Base-by-base conservation (phyloP, 2,888 invertebrate species). In the Caenorhabditis becei region DNA sequence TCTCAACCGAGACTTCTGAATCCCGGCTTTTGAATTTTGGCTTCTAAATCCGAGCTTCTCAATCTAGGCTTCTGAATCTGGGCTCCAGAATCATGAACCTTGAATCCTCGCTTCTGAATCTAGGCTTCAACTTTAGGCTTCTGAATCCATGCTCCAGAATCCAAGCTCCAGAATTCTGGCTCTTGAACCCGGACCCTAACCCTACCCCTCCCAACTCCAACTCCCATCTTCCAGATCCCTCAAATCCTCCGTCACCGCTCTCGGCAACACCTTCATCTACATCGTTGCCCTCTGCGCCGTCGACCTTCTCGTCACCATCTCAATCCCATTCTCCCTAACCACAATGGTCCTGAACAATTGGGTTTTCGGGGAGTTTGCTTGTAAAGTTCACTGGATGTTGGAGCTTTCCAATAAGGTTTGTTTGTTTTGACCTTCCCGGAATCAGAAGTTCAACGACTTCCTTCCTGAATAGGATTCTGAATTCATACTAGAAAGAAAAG, bases 251-350 rank as follows among this genome's bases (percentile, higher is more conserved):
- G 84, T 87, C 23, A 86, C 86, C 18, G 86, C 87, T 1, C 67
- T 87, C 11, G 87, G 87, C 10, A 87, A 87, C 63, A 87, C 87
- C 4, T 85, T 87, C 59, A 80, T 87, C 32, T 87, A 87, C 71
- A 78, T 87, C 1, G 83, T 87, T 20, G 86, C 84, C 0, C 75
- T 87, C 1, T 86, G 83, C 8, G 80, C 82, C 0, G 87, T 86
- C 10, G 87, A 87, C 70, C 77, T 86, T 7, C 79, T 87, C 16
- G 87, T 87, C 24, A 85, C 83, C 14, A 72, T 85, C 5, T 85
- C 86, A 24, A 87, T 87, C 44, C 87, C 87, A 11, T 83, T 87
- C 56, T 81, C 84, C 2, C 49, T 86, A 1, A 83, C 83, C 23
- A 74, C 70, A 28, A 56, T 62, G 24, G 71, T 86, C 11, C 83